Base-by-base conservation (phyloP, 2,888 invertebrate genomes). In the Macropis europaea region DNA sequence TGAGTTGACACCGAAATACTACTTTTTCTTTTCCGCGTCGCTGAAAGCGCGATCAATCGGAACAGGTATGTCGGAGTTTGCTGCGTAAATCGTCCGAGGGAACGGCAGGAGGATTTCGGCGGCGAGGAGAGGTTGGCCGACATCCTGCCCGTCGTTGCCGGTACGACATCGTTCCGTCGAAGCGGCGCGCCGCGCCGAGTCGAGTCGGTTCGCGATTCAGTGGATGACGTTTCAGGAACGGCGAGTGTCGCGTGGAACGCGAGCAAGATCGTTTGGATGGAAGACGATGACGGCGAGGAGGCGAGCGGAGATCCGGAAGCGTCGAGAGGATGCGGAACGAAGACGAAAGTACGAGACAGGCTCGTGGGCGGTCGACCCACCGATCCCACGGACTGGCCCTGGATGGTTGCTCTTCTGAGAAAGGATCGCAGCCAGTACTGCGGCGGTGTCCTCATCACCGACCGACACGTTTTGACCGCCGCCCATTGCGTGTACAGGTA, bases 361-460 rank as follows among this genome's bases (percentile, higher is more conserved):
- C 91, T 94, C 30, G 91, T 92, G 6, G 94, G 94, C 0, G 93
- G 95, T 0, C 90, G 92, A 24, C 93, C 93, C 0, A 93, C 95
- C 0, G 93, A 93, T 83, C 92, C 91, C 1, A 90, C 90, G 47
- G 95, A 95, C 85, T 97, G 96, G 94, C 95, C 95, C 0, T 96
- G 97, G 97, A 94, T 97, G 93, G 96, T 94, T 0, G 96, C 95
- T 1, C 88, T 97, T 68, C 92, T 96, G 13, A 92, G 93, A 0
- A 90, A 91, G 2, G 92, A 92, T 17, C 89, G 91, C 53, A 92
- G 93, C 85, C 93, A 93, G 57, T 95, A 93, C 90, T 97, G 97
- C 86, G 97, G 97, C 0, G 97, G 96, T 0, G 94, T 93, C 0
- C 91, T 97, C 42, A 94, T 97, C 75, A 96, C 96, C 0, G 94